Evolutionary conservation across 2,113 vertebrate species (phyloP), one percentile per base, ranked within the genome.

Genomic region (Lampris incognitus): DNA sequence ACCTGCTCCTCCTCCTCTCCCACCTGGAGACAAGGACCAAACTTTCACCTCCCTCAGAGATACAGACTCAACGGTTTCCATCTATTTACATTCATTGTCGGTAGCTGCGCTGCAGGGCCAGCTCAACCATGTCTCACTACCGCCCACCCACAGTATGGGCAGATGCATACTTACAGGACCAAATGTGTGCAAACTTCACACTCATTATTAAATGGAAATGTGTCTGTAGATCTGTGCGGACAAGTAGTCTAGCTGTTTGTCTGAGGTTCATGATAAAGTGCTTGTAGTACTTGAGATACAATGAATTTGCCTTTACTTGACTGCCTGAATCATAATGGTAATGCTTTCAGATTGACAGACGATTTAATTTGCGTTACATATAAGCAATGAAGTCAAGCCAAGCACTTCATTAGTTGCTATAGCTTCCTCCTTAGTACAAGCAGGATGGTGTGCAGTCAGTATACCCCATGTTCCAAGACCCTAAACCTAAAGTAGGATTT

Each of bases 141-240:
- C 90, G 61, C 90, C 91, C 83, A 92, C 91, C 82, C 64, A 86
- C 87, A 91, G 81, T 87, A 91, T 91, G 90, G 80, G 54, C 82
- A 64, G 24, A 0, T 76, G 68, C 51, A 56, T 64, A 38, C 68
- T 71, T 55, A 72, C 64, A 54, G 81, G 64, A 1, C 5, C 39
- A 55, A 65, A 59, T 78, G 72, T 75, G 73, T 64, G 9, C 46
- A n/a, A 37, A 76, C 6, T 48, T 48, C 65, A 42, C 72, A 66
- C 70, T 70, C 74, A 88, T 91, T 85, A 90, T 78, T 69, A 79
- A 54, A 73, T 72, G 74, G 69, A 81, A 62, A 46, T 13, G 42
- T 69, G 48, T 79, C 77, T 63, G 69, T 36, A 55, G 38, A 42
- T 8, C 9, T 46, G 37, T 10, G 6, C 41, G 46, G 60, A 60